These are phyloP conservation scores for Gulo gulo DNA, from an alignment of 2,113 vertebrate species.

Conservation along the genomic window DNA sequence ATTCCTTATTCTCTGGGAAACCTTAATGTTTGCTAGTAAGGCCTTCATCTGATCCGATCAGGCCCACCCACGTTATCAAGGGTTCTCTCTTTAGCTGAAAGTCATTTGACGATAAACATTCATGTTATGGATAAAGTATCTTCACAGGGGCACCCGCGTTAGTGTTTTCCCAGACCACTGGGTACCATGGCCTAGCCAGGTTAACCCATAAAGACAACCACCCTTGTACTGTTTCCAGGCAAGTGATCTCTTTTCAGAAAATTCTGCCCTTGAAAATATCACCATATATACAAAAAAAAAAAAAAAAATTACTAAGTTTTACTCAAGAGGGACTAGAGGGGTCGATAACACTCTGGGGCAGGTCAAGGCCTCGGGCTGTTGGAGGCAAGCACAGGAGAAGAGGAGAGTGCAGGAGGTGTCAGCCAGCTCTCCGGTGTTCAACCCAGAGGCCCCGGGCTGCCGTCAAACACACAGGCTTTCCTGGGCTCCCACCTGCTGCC, in stretches of 20 bases:
- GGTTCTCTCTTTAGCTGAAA: background rate
- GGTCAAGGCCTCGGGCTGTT: background rate
- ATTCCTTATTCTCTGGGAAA: background rate
- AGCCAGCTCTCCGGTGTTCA: fast-evolving
- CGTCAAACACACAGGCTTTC: background rate
- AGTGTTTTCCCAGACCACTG: background rate
- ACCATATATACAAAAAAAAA: background rate
- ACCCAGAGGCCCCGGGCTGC: fast-evolving
- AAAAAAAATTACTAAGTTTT: background rate
- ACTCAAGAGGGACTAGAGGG: background rate
- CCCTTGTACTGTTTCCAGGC: background rate
- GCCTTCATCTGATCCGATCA: background rate
- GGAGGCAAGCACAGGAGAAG: fast-evolving
- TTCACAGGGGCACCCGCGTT: background rate
- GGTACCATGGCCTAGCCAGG: background rate
- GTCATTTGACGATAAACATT: background rate
- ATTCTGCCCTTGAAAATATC: background rate
- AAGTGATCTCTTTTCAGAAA: background rate
- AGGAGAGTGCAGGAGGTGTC: fast-evolving
- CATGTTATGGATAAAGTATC: background rate
- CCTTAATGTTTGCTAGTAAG: background rate
- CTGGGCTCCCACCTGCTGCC: background rate
- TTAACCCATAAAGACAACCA: no score
- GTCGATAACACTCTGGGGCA: background rate
- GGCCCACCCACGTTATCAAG: no score